Evolutionary conservation across 1,140 invertebrate genomes (phyloP), one percentile per base, ranked within the genome.

Genomic region (Thaumatotibia leucotreta): DNA sequence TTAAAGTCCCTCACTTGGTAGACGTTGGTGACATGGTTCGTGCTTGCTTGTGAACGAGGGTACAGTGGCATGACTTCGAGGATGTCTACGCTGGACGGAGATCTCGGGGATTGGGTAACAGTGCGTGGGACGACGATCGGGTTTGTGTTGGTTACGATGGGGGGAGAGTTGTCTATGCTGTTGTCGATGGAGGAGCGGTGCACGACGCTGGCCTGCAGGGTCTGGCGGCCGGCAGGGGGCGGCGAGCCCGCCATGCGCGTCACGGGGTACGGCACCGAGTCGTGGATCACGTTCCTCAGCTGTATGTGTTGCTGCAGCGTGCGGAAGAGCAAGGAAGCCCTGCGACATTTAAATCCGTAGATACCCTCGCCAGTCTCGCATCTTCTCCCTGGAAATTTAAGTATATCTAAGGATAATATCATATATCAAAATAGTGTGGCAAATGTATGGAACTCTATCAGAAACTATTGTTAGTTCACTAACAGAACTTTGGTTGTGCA

Each of bases 321-420:
- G 78, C 97, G 96, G 87, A 99, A 99, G n/a, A 99, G 92, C 66
- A 95, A 91, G 77, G 98, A 97, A 24, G 98, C 98, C 84, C 96
- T 93, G 54, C 94, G 93, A 86, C 98, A 99, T 78, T 96, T 95
- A 86, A 99, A 99, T 6, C 97, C 97, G 92, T 98, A 99, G 73
- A 99, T 97, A 8, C 98, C 98, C 74, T 68, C 97, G 1, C 94
- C 98, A 0, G 97, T 99, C 33, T 96, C 95, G 87, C 98, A 99
- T 54, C 98, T 93, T 72, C 98, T 93, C 0, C 98, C 91, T 92
- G 69, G 6, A 70, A 52, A 24, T 24, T 31, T 39, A 64, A 64
- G 29, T 23, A 31, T 49, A 54, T 29, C 9, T 67, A 32, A 4
- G 4, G 4, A 32, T 5, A 4, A 32, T 32, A 10, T 32, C 10